Percentiles rank a stretch among this genome's conserved stretches.
Conservation (phyloP, 1,140 invertebrate genomes). For the Pararge aegeria region DNA sequence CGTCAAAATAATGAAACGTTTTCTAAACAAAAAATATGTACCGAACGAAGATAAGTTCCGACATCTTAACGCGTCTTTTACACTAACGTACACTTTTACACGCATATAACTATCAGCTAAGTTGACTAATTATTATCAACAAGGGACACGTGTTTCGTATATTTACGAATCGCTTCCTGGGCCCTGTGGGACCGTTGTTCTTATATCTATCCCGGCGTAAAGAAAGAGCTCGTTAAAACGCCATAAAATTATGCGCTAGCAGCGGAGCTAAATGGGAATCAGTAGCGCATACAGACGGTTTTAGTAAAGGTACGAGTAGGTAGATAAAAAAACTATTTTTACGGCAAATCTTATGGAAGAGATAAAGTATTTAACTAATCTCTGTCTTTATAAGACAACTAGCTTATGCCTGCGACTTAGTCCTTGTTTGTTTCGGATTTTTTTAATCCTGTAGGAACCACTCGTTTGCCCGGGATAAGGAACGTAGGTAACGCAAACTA, state of each 20-base stretch:
- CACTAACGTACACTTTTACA: too few species aligned
- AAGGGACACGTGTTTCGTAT: slow-evolving; percentile 28
- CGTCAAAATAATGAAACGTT: too few species aligned
- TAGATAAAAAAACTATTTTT: not conserved
- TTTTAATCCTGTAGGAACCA: too few species aligned
- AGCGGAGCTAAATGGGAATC: slow-evolving; percentile 7
- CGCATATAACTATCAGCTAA: not conserved
- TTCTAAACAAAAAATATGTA: too few species aligned
- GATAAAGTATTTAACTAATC: too few species aligned
- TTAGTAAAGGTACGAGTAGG: not conserved
- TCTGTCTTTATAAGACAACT: not conserved
- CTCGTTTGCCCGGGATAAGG: too few species aligned
- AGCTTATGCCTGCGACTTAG: not conserved
- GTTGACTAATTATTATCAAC: slow-evolving; percentile 17
- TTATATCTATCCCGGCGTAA: not conserved
- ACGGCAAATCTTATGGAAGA: not conserved
- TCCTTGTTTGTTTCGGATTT: too few species aligned
- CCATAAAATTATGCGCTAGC: slow-evolving; percentile 26
- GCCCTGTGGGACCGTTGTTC: slow-evolving; percentile 20
- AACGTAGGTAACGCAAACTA: too few species aligned
- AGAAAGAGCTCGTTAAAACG: slow-evolving; percentile 30
- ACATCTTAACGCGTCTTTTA: too few species aligned
- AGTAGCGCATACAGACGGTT: not conserved
- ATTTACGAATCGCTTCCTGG: slow-evolving; percentile 31
- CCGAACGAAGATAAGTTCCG: too few species aligned